phyloP scores from a whole-genome alignment of 2,888 invertebrate genomes.

The Agriopis leucophaearia region DNA sequence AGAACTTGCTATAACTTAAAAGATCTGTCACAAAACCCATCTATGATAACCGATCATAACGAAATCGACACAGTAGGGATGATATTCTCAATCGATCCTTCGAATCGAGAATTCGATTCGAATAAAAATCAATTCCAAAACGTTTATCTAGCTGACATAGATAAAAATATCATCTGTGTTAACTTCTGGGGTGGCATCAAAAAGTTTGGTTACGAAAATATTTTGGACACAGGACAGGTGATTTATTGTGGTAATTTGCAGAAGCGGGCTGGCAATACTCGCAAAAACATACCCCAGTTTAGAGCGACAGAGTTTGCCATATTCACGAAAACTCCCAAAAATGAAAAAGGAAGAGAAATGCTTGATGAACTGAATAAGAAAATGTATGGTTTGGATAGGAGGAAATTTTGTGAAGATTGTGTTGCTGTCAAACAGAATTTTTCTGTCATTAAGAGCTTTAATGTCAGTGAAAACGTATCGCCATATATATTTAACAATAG shows the following conservation, averaged over 20 bases:
- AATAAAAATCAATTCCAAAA: constrained; percentile 80
- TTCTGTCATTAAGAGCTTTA: constrained; percentile 47
- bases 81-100: constrained; percentile 85
- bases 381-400: constrained; percentile 51
- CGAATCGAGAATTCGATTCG: constrained; percentile 71
- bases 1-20: constrained; percentile 80
- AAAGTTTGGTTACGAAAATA: constrained; percentile 83
- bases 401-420: constrained; percentile 69
- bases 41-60: constrained; percentile 77
- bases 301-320: constrained; percentile 88
- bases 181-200: constrained; percentile 85
- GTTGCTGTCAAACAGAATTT: constrained; percentile 65
- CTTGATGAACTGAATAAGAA: constrained; percentile 75
- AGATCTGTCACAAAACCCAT: constrained; percentile 68
- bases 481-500: constrained; percentile 68
- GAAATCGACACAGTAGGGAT: constrained; percentile 92
- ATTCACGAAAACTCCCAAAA: constrained; percentile 88
- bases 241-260: constrained; percentile 88
- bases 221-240: constrained; percentile 85
- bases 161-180: constrained; percentile 82
- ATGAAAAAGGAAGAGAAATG: constrained; percentile 75
- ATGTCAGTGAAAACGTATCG: constrained; percentile 66
- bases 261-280: constrained; percentile 83
- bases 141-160: constrained; percentile 86
- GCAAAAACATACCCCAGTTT: constrained; percentile 84